Evolutionary conservation across 64 coral and sea anemone genomes (phyloP), one percentile per base, ranked within the genome.

Genomic region (Montipora capricornis): DNA sequence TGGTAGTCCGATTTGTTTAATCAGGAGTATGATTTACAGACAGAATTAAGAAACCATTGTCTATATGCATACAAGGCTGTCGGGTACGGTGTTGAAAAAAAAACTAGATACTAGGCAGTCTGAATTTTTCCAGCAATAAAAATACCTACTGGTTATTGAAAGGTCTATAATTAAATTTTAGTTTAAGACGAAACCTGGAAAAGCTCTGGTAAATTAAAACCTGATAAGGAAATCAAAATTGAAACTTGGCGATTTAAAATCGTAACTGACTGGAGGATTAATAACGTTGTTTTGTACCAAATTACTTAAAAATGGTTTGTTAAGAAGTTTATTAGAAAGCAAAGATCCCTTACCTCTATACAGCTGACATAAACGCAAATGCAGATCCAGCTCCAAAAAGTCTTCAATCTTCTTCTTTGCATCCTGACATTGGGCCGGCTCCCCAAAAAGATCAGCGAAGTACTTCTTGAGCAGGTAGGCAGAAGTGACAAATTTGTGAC

Each of bases 401-500:
- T 87, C 4, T 47, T 87, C 67, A 87, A 87, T 69, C 62, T 87
- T 87, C 58, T 60, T 66, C 84, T 88, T 88, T 67, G 46, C 85
- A 69, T 74, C 61, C 46, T n/a, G 59, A 55, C 68, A 88, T 88
- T 87, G 82, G 3, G 81, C 17, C 49, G 83, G 73, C 49, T 93
- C 91, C 14, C 76, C 57, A 88, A 93, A 93, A 19, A 87, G 62
- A 88, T 80, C 83, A 77, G 84, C 57, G 62, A 93, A 93, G 74
- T 80, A 93, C 58, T 93, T 93, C 62, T 78, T 93, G 44, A 93
- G 61, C 48, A 93, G 52, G 61, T 88, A 78, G 49, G 92, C 84
- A 67, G 92, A 93, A 10, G 75, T 26, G 59, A 88, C 92, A 93
- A 93, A 88, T 78, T 80, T 93, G 76, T 93, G 92, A 70, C 92